phyloP scores from a whole-genome alignment of 2,113 vertebrate species.

The Nyctibius bracteatus region DNA sequence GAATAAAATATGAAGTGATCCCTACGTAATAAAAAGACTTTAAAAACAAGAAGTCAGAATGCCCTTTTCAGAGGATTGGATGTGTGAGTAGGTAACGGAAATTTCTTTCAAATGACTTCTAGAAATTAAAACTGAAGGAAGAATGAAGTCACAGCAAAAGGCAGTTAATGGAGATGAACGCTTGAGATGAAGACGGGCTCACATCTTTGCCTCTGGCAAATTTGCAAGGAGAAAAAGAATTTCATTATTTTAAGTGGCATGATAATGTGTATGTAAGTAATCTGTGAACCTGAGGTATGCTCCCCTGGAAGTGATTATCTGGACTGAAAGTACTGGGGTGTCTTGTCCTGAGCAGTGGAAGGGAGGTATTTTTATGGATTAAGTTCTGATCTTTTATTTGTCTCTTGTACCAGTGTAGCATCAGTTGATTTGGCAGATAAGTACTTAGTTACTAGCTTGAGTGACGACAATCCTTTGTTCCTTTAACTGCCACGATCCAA shows the following conservation, averaged over 20 bases:
- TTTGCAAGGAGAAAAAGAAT: neutral
- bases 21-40: neutral
- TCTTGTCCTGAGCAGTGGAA: neutral
- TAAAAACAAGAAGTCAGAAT: neutral
- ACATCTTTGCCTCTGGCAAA: neutral
- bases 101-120: neutral
- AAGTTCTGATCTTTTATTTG: neutral
- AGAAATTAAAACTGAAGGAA: neutral
- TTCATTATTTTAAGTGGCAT: neutral
- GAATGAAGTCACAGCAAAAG: neutral
- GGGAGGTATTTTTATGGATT: neutral
- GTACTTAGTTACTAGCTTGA: neutral
- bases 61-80: neutral
- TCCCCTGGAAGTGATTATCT: neutral
- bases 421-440: neutral
- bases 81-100: neutral
- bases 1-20: neutral
- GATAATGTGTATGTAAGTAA: neutral
- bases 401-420: neutral
- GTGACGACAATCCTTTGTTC: neutral
- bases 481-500: neutral
- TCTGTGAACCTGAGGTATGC: neutral
- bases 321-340: neutral
- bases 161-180: neutral
- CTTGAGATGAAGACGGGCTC: neutral